Evolutionary conservation across 2,888 invertebrate genomes (phyloP).

Genomic region (Platynereis dumerilii): DNA sequence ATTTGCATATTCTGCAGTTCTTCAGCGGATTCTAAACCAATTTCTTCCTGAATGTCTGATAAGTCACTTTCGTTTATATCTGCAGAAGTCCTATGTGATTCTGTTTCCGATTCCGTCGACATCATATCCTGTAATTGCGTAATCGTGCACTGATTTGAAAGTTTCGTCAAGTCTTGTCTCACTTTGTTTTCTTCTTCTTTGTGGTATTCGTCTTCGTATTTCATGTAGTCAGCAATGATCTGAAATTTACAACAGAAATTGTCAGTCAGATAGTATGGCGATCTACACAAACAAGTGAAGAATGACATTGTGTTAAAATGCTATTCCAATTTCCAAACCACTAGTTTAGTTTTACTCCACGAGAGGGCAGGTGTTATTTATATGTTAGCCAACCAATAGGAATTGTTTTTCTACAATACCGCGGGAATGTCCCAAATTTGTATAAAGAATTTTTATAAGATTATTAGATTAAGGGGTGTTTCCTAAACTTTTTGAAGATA

Average conservation of each 20-base stretch:
- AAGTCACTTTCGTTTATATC: conserved; percentile 1
- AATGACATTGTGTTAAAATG: no score
- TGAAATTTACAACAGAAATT: background rate
- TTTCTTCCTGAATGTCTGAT: background rate
- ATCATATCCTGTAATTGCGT: conserved; percentile 27
- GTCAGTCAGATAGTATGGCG: background rate
- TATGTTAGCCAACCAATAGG: no score
- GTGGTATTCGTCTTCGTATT: background rate
- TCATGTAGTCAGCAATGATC: conserved; percentile 6
- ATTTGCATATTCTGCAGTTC: no score
- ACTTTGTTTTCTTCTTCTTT: conserved; percentile 27
- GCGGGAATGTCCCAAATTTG: no score
- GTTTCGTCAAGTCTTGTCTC: conserved; percentile 24
- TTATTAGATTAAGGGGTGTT: no score
- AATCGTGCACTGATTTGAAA: conserved; percentile 34
- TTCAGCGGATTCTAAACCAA: no score
- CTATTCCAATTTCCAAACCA: no score
- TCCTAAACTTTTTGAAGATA: no score
- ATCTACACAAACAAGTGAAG: background rate
- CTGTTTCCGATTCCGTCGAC: conserved; percentile 27
- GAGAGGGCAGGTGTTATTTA: no score
- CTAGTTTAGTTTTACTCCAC: no score
- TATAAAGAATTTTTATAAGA: no score
- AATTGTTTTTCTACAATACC: no score
- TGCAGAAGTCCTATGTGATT: conserved; percentile 7